Evolutionary conservation across 1,140 invertebrate species (phyloP), one percentile per base, ranked within the genome.

Genomic region (Hylyphantes graminicola): DNA sequence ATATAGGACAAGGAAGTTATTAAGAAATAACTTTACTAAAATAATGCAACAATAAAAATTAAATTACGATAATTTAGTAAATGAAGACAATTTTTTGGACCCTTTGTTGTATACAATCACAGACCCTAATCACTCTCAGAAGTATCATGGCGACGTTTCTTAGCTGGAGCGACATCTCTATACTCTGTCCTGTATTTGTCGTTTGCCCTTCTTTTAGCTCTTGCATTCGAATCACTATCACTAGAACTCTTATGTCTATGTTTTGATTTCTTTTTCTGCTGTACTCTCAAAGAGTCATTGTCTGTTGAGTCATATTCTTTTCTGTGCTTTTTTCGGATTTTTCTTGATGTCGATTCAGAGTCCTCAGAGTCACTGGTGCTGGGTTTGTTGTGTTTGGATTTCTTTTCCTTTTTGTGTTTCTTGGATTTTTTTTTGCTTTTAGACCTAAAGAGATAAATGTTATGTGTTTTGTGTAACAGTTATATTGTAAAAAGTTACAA

Each of bases 351-450:
- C 13, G 68, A 8, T 7, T 53, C 68, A 6, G 17, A 55, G 19
- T 59, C 19, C 13, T 59, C 72, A 21, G 72, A 74, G 51, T 74
- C 54, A 74, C 19, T 51, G n/a, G 9, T 57, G n/a, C 57, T 6
- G 10, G 21, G 17, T 15, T 21, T 74, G 57, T 6, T 17, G 6
- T 61, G 57, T 57, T 15, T 72, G 17, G 17, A 51, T 57, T 59
- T 74, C 54, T 59, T 74, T 35, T 74, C 72, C 35, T 74, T 74
- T 57, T 74, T 74, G 5, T 57, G 53, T 9, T 74, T 74, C 35
- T 74, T 74, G n/a, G 72, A 74, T 57, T 74, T 72, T 54, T 72
- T 74, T 53, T 74, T 74, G 54, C 2, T 15, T 74, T 74, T 74
- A 10, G 54, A 13, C 21, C 72, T 74, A 48, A 59, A 57, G 17